These are phyloP conservation scores for Matsumurasca onukii DNA, from an alignment of 1,140 invertebrate genomes.

Conservation along the genomic window DNA sequence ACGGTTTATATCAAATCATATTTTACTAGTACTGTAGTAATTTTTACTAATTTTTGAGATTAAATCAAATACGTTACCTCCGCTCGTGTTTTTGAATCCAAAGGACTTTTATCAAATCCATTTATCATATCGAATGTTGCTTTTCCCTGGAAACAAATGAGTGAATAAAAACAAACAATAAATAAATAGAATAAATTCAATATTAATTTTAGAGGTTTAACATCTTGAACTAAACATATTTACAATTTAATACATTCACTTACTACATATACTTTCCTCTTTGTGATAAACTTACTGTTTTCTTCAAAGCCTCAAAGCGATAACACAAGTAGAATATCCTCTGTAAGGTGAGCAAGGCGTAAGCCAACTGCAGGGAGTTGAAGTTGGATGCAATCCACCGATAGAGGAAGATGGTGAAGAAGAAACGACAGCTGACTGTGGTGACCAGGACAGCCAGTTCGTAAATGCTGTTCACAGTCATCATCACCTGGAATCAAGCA, in stretches of 20 bases:
- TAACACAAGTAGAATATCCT: constrained; percentile 19
- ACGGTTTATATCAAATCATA: too few species aligned
- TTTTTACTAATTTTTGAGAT: too few species aligned
- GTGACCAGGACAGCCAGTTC: not conserved
- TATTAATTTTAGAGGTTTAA: too few species aligned
- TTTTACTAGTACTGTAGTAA: too few species aligned
- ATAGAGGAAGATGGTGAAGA: constrained; percentile 9
- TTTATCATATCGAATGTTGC: constrained; percentile 14
- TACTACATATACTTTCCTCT: not conserved
- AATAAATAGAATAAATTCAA: too few species aligned
- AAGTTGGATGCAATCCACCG: constrained; percentile 10
- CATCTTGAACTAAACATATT: too few species aligned
- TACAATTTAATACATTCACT: not conserved
- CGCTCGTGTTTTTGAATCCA: not conserved
- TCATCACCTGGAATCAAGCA: not conserved
- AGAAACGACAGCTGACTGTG: constrained; percentile 5
- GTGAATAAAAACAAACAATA: too few species aligned
- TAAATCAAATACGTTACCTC: constrained; percentile 9
- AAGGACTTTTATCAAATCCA: constrained; percentile 19
- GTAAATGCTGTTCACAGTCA: constrained; percentile 3
- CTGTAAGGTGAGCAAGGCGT: constrained; percentile 2
- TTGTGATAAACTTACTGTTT: not conserved
- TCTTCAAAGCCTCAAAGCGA: constrained; percentile 11
- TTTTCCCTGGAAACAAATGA: not conserved
- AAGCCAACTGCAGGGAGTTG: not conserved